Conservation (phyloP, 2,888 invertebrate species). For the Cotesia congregata region DNA sequence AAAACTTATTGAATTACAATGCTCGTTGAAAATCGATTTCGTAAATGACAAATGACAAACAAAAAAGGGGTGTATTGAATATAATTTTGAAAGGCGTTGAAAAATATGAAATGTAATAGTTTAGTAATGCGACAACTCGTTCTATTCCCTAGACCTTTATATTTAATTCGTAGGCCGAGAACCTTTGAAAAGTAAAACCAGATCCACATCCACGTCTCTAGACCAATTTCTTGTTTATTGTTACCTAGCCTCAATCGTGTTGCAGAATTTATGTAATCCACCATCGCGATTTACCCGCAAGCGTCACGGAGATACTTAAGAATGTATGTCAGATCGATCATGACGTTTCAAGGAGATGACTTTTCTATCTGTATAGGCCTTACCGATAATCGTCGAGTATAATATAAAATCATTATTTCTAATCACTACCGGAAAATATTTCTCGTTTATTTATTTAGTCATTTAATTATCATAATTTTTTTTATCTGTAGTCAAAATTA, state of each 20-base stretch:
- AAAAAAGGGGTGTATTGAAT: constrained; percentile 11
- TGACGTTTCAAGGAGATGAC: constrained; percentile 59
- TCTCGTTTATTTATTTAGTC: neutral
- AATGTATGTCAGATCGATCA: constrained; percentile 56
- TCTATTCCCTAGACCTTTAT: constrained; percentile 4
- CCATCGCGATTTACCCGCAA: constrained; percentile 39
- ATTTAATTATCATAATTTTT: neutral
- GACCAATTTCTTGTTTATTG: neutral
- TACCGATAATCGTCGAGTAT: neutral
- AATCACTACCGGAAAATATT: neutral
- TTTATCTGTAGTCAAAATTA: neutral
- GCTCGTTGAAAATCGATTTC: neutral
- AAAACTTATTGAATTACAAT: neutral
- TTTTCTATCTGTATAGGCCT: constrained; percentile 39
- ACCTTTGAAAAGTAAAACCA: neutral
- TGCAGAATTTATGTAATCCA: constrained; percentile 37
- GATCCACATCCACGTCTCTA: neutral
- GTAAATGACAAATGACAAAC: neutral
- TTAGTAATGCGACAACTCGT: constrained; percentile 4
- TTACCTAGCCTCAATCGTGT: neutral
- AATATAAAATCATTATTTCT: neutral
- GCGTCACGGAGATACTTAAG: constrained; percentile 40
- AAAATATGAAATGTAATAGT: neutral
- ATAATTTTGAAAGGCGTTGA: neutral
- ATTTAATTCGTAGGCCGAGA: neutral